Percentiles rank a stretch among this genome's conserved stretches.
phyloP scores from a whole-genome alignment of 2,888 invertebrate genomes.

The Brachyopa scutellaris region DNA sequence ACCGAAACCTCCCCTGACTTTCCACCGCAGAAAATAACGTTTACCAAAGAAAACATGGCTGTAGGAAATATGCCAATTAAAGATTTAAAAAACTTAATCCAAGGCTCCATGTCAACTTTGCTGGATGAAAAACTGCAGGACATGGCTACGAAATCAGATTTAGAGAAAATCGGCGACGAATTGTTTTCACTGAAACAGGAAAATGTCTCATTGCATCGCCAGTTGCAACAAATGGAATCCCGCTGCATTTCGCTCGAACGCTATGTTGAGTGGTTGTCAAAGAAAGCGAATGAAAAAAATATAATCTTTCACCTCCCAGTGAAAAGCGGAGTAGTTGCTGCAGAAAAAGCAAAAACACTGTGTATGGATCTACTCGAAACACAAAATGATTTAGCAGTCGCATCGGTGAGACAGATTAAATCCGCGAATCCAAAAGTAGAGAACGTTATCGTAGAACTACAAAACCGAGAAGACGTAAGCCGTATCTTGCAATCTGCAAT shows the following conservation, averaged over 20 bases:
- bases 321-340: not conserved
- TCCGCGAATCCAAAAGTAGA: not conserved
- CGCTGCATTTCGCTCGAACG: constrained; percentile 4
- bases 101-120: constrained; percentile 4
- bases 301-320: not conserved
- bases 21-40: too few relatives aligned
- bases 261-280: not conserved
- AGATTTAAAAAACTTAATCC: not conserved
- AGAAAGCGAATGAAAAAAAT: not conserved
- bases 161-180: not conserved
- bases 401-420: not conserved
- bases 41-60: not conserved
- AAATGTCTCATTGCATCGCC: not conserved
- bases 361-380: not conserved
- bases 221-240: not conserved
- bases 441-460: not conserved
- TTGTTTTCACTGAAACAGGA: not conserved
- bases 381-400: not conserved
- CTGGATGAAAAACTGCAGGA: not conserved
- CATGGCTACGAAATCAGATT: not conserved
- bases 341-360: too few relatives aligned
- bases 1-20: too few relatives aligned
- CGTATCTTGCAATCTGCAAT: too few relatives aligned
- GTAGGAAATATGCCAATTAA: not conserved
- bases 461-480: not conserved